Conservation (phyloP, 2,113 vertebrate genomes). For the Centropus unirufus region DNA sequence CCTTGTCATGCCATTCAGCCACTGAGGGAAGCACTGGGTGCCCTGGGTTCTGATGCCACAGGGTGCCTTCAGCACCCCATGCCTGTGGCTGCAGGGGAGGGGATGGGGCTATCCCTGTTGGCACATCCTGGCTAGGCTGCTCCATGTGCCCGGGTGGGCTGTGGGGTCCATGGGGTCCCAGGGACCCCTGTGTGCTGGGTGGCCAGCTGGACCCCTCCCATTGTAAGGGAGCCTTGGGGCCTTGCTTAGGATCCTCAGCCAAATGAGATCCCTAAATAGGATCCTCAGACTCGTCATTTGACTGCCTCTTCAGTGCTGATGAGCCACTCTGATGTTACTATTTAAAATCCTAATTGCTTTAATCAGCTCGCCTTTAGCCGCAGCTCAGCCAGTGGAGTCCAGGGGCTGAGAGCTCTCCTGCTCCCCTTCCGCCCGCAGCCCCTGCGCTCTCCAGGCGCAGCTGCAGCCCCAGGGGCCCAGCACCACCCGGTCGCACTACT, state of each 20-base stretch:
- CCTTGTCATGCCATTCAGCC: not conserved
- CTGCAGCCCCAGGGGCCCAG: not conserved
- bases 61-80: rapidly evolving
- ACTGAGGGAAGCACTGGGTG: not conserved
- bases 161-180: not conserved
- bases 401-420: not conserved
- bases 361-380: constrained; percentile 53
- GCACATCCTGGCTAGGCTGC: not conserved
- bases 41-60: not conserved
- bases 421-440: not conserved
- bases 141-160: rapidly evolving
- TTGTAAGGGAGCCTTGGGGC: not conserved
- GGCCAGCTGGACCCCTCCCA: rapidly evolving
- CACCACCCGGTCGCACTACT: rapidly evolving
- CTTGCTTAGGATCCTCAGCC: not conserved
- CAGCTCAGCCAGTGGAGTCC: not conserved
- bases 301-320: constrained; percentile 60
- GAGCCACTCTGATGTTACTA: constrained; percentile 62
- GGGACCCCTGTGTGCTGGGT: not conserved
- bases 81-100: not conserved
- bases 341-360: constrained; percentile 67
- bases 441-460: rapidly evolving
- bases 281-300: constrained; percentile 52
- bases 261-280: constrained; percentile 38
- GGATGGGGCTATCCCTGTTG: not conserved